Percentiles rank a stretch among this genome's conserved stretches.
These are phyloP conservation scores for Anastrepha obliqua DNA, from an alignment of 1,140 invertebrate species.

Conservation along the genomic window DNA sequence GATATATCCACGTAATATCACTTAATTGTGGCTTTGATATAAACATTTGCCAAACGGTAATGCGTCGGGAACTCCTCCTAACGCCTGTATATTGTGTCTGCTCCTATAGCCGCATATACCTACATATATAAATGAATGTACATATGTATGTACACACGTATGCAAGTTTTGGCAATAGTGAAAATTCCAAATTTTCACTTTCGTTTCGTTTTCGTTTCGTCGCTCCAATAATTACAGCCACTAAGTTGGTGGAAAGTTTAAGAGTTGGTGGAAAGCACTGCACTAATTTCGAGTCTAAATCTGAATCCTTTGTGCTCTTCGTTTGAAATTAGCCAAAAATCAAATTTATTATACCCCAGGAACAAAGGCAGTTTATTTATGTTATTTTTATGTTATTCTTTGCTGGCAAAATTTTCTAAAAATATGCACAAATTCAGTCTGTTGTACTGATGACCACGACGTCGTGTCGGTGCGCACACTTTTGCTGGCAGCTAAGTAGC, in stretches of 20 bases:
- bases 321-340: neutral
- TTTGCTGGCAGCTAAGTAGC: constrained; percentile 9
- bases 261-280: neutral
- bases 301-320: neutral
- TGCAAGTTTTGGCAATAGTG: neutral
- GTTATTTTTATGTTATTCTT: neutral
- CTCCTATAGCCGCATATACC: neutral
- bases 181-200: neutral
- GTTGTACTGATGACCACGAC: neutral
- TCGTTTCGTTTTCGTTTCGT: neutral
- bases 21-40: neutral
- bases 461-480: neutral
- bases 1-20: neutral
- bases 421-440: constrained; percentile 45
- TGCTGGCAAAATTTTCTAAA: constrained; percentile 52
- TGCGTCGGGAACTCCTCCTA: neutral
- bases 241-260: too few relatives aligned
- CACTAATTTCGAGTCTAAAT: neutral
- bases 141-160: neutral
- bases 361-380: constrained; percentile 48
- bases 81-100: neutral
- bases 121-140: neutral
- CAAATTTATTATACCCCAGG: constrained; percentile 13
- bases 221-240: too few relatives aligned
- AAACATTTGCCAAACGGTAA: neutral